Evolutionary conservation across 1,140 invertebrate species (phyloP), one percentile per base, ranked within the genome.

Genomic region (Drosophila gunungcola): DNA sequence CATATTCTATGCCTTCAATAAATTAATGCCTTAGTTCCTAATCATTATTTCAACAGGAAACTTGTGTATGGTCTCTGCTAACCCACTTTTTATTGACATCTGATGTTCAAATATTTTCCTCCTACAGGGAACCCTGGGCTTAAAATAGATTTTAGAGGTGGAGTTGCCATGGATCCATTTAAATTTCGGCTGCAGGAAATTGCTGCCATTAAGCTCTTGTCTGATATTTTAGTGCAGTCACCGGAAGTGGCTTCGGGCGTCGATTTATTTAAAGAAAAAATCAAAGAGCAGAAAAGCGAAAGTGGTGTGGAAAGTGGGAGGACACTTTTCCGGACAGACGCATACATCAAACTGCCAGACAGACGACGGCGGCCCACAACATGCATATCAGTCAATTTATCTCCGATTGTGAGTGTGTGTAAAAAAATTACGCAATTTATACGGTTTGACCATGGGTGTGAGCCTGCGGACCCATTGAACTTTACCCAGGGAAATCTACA

Each of bases 341-440:
- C 81, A 84, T 84, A 85, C 74, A 84, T 84, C 81, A 85, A 84
- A 69, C 52, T 54, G 81, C 42, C 49, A 57, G 72, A 65, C 73
- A 77, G 62, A 43, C 58, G 58, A 55, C 68, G 56, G 53, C 65
- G 64, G 42, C 74, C 69, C 78, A 82, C 78, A 84, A 80, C 81
- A 86, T 77, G 80, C 67, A 86, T 63, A 83, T 86, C 82, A 88
- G 79, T 86, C 82, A 86, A 88, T 86, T 88, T 83, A 82, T 86
- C 70, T 86, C 27, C 79, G 68, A 64, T 64, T 67, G 80, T 63
- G 76, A 80, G 67, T 61, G 68, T 43, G 51, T 67, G 46, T 65
- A 70, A 78, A 62, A 72, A 83, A 86, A 88, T 86, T 83, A 88
- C 83, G 83, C 61, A 88, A 73, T 58, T 85, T 86, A 65, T 80